Conservation (phyloP, 2,888 invertebrate genomes). For the Netelia inedita region DNA sequence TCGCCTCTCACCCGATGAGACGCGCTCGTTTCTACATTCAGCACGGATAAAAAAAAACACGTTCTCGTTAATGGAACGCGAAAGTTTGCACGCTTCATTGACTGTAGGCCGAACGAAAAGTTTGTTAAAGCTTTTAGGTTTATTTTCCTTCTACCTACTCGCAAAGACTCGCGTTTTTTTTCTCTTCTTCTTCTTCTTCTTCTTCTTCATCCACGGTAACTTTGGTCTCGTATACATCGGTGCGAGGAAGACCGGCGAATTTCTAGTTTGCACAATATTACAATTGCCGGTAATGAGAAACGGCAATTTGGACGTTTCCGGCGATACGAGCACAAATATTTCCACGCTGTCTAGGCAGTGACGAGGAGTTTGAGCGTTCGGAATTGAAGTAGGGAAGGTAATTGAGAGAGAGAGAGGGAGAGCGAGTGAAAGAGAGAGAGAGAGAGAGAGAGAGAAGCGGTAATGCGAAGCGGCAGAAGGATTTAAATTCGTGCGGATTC, state of each 20-base stretch:
- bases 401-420: background rate
- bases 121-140: slow-evolving; percentile 7
- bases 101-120: slow-evolving; percentile 2
- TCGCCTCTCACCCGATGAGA: background rate
- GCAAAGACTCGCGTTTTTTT: background rate
- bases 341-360: slow-evolving; percentile 3
- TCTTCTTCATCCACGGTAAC: background rate
- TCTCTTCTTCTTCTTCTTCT: background rate
- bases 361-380: background rate
- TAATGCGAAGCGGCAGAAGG: slow-evolving; percentile 36
- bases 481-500: slow-evolving; percentile 56
- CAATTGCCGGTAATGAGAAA: background rate
- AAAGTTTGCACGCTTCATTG: slow-evolving; percentile 27
- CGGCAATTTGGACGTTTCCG: background rate
- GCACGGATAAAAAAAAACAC: background rate
- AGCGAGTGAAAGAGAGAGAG: background rate
- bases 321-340: background rate
- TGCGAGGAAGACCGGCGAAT: background rate
- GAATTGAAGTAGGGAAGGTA: background rate
- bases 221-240: background rate
- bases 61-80: slow-evolving; percentile 29
- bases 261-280: background rate
- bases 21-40: slow-evolving; percentile 10
- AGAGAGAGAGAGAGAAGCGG: background rate
- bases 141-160: background rate